Base-by-base conservation (phyloP, 1,140 invertebrate species). In the Cydia fagiglandana region DNA sequence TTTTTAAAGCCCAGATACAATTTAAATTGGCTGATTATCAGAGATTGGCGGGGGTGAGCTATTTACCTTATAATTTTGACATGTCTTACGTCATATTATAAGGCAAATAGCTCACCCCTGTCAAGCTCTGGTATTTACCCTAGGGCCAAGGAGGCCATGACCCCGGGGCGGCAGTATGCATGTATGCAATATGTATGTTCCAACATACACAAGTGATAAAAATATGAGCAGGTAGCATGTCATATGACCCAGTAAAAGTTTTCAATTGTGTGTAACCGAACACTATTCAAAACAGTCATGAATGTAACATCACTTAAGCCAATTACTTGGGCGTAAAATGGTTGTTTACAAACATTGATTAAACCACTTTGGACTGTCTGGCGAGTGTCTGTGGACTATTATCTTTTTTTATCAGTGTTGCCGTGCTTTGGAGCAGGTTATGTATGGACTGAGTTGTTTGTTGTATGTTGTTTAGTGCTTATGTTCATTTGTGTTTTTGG, bases 271-370 rank as follows among this genome's bases (percentile, higher is more conserved):
- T 61, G 20, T 61, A 61, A 61, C 56, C 0, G 0, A 61, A 61
- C 56, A 61, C 56, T 6, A 53, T 24, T 24, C 17, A 61, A 61
- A 61, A 24, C 50, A 53, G 56, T 61, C n/a, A 61, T 61, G 56
- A 61, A 61, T 61, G 56, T 61, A 56, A 56, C n/a, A 56, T 7
- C 20, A 61, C 20, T 61, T 61, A 61, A 20, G 20, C 56, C 56
- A 61, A 61, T 61, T 61, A 61, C 56, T 61, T 61, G 56, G 20
- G 0, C 20, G 24, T 61, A 61, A 61, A 61, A 61, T 61, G 6
- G 56, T 24, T 61, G 56, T 61, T 61, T 61, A 61, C 56, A 61
- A 61, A 61, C 56, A 61, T 61, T 61, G 56, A 61, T 61, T 61
- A 61, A 61, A 61, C 17, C 15, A n/a, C 56, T 20, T 61, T 61